Evolutionary conservation across 2,888 invertebrate species (phyloP).

Genomic region (Drosophila buzzatii): DNA sequence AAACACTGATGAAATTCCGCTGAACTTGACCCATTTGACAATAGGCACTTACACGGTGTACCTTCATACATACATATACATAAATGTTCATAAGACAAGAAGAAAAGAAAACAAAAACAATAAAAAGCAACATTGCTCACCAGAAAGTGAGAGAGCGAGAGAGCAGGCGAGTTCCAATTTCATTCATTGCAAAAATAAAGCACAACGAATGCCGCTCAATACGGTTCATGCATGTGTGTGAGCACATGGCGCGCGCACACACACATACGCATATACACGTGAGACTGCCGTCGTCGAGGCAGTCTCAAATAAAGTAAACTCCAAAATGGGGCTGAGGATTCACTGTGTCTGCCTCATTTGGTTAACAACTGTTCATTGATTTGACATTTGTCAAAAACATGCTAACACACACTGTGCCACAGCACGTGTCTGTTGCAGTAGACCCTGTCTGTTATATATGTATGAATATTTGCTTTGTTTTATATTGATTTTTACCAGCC

Average conservation of each 20-base stretch:
- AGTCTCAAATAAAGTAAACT: constrained; percentile 40
- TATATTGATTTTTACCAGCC: constrained; percentile 72
- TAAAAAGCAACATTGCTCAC: neutral
- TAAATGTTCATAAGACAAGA: neutral
- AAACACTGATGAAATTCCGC: constrained; percentile 7
- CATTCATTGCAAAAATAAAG: constrained; percentile 26
- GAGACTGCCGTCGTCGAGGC: constrained; percentile 15
- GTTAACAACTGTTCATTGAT: constrained; percentile 65
- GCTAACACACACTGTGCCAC: constrained; percentile 11
- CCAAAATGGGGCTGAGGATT: constrained; percentile 11
- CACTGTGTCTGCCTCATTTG: constrained; percentile 18
- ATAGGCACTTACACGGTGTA: constrained; percentile 8
- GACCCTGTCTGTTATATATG: constrained; percentile 20
- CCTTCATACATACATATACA: constrained; percentile 3
- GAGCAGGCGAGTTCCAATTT: constrained; percentile 21
- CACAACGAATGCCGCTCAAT: constrained; percentile 28
- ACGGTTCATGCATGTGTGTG: constrained; percentile 5
- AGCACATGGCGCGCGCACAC: constrained; percentile 43
- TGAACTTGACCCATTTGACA: constrained; percentile 41
- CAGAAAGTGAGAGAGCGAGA: neutral
- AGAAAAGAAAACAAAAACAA: constrained; percentile 1
- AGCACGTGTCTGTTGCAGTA: constrained; percentile 53
- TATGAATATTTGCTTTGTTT: constrained; percentile 15
- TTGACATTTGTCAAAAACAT: constrained; percentile 30
- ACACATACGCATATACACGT: neutral